Evolutionary conservation across 2,797 vertebrate genomes (phyloP), one percentile per base, ranked within the genome.

Genomic region (Erethizon dorsatum): DNA sequence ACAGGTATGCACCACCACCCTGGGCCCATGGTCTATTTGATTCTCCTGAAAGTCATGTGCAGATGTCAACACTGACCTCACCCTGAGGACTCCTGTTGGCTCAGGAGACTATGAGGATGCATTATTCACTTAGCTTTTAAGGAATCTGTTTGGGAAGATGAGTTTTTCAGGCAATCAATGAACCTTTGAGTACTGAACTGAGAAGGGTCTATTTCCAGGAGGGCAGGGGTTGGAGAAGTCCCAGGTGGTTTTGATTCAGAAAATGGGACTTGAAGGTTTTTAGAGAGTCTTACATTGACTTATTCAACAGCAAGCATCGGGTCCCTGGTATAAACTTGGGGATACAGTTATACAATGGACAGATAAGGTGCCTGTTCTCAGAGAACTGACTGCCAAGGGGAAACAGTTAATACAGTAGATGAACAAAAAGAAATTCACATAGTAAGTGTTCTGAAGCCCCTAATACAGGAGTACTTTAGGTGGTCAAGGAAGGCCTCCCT

Each of bases 61-160:
- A 41, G 54, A 87, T 63, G 47, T 84, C 59, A 65, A 47, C 0
- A 1, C 63, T 84, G 77, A 52, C 65, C 73, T 83, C 6, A 78
- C n/a, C n/a, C 47, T 59, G 41, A 91, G 73, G 67, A 15, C 31
- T 91, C 11, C 75, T n/a, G 7, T 65, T 92, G 83, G 59, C 59
- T 24, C 69, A 33, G 83, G 77, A 47, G 73, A 90, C 52, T 59
- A 50, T 88, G 83, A 92, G 82, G 31, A 52, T 13, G 1, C 37
- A 41, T 41, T n/a, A 77, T 47, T 91, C 79, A 93, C 10, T 86
- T 83, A 37, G 37, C 80, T 80, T 1, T 79, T 50, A 91, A 41
- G 50, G 41, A 95, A 24, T 41, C 92, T 93, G 50, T 31, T 91
- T 93, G 61, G 45, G 14, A 91, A 95, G 45, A 73, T 92, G 47